Evolutionary conservation across 1,140 invertebrate genomes (phyloP).

Genomic region (Drosophila baimaii): DNA sequence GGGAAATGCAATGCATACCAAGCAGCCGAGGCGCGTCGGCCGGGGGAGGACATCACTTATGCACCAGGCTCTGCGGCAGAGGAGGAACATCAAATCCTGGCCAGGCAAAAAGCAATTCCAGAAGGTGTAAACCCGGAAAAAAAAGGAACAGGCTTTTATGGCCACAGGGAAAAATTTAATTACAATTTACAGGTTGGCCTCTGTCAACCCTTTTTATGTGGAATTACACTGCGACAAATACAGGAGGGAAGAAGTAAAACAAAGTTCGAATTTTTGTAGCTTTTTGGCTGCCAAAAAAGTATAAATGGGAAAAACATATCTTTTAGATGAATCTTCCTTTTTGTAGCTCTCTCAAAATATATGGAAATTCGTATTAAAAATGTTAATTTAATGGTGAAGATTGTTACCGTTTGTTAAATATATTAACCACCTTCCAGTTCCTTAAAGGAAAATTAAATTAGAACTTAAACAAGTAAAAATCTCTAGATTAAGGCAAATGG

Average conservation of each 20-base stretch:
- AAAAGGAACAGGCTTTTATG: constrained; percentile 20
- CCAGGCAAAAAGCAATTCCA: constrained; percentile 17
- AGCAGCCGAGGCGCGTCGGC: constrained; percentile 28
- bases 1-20: constrained; percentile 78
- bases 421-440: background rate
- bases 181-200: constrained; percentile 70
- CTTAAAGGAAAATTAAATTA: constrained; percentile 13
- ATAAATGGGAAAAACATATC: background rate
- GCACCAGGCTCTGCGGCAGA: constrained; percentile 52
- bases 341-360: background rate
- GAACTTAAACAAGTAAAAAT: constrained; percentile 6
- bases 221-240: constrained; percentile 9
- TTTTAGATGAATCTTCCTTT: too few relatives aligned
- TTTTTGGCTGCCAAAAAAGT: too few relatives aligned
- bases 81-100: constrained; percentile 35
- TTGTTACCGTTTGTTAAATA: background rate
- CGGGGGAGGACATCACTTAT: constrained; percentile 44
- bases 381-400: background rate
- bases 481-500: constrained; percentile 37
- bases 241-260: background rate
- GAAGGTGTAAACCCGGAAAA: constrained; percentile 21
- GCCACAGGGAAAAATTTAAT: constrained; percentile 63
- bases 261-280: background rate
- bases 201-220: constrained; percentile 34
- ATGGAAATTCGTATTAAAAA: too few relatives aligned